phyloP scores from a whole-genome alignment of 2,113 vertebrate species.

The Acanthisitta chloris region DNA sequence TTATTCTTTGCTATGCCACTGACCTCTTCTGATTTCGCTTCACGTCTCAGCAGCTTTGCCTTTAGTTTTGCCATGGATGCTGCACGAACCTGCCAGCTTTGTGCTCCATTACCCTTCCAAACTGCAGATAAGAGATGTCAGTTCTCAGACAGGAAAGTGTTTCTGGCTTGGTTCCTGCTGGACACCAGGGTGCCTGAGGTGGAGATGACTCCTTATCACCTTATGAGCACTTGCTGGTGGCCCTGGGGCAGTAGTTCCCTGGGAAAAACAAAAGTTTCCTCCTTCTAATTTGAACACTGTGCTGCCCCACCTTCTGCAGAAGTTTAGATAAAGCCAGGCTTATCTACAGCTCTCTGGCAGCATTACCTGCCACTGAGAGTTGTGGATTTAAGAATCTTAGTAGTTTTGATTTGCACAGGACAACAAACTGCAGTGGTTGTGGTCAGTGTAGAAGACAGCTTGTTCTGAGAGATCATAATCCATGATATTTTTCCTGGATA shows the following conservation, averaged over 20 bases:
- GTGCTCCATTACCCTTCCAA: not conserved
- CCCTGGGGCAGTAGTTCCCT: not conserved
- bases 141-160: not conserved
- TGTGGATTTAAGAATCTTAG: not conserved
- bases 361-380: not conserved
- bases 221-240: not conserved
- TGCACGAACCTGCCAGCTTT: fast-evolving
- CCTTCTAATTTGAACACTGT: not conserved
- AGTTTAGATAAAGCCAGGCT: not conserved
- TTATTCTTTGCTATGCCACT: not conserved
- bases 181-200: not conserved
- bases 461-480: not conserved
- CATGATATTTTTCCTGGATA: fast-evolving
- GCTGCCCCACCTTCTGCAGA: not conserved
- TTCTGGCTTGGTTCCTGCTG: not conserved
- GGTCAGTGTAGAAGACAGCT: not conserved
- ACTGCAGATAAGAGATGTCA: not conserved
- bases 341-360: not conserved
- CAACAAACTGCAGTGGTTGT: not conserved
- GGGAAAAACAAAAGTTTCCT: not conserved
- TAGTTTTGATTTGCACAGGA: not conserved
- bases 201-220: not conserved
- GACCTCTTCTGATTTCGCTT: not conserved
- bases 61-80: not conserved
- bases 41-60: not conserved